Evolutionary conservation across 2,797 vertebrate genomes (phyloP).

Genomic region (Huso huso): DNA sequence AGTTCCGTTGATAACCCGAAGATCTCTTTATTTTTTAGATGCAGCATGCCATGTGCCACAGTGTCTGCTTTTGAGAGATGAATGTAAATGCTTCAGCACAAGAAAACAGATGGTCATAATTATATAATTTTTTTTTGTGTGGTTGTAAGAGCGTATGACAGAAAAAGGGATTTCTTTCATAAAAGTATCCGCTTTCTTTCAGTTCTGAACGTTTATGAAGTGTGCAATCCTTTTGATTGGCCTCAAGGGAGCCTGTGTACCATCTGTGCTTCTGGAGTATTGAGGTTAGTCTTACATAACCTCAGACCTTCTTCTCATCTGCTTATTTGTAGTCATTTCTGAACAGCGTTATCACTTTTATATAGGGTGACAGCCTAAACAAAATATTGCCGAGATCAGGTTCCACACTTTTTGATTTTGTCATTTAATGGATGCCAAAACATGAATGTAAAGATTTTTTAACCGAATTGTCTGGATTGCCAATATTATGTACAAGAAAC

Average conservation of each 20-base stretch:
- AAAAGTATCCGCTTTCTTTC: constrained; percentile 7
- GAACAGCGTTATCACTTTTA: not conserved
- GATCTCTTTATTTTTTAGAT: not conserved
- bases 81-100: not conserved
- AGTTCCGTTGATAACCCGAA: not conserved
- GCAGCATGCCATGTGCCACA: not conserved
- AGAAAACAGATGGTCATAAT: constrained; percentile 3
- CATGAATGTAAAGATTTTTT: no score
- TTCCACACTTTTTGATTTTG: no score
- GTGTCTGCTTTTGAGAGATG: not conserved
- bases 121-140: not conserved
- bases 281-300: constrained; percentile 11
- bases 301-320: not conserved
- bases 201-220: not conserved
- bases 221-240: constrained; percentile 1
- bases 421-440: no score
- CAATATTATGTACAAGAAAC: no score
- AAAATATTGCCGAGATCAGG: no score
- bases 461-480: no score
- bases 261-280: constrained; percentile 6
- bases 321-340: not conserved
- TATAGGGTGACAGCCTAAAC: not conserved
- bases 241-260: constrained; percentile 9
- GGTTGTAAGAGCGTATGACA: constrained; percentile 1
- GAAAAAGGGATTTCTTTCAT: not conserved